Evolutionary conservation across 2,113 vertebrate species (phyloP).

Genomic region (Eretmodus cyanostictus): DNA sequence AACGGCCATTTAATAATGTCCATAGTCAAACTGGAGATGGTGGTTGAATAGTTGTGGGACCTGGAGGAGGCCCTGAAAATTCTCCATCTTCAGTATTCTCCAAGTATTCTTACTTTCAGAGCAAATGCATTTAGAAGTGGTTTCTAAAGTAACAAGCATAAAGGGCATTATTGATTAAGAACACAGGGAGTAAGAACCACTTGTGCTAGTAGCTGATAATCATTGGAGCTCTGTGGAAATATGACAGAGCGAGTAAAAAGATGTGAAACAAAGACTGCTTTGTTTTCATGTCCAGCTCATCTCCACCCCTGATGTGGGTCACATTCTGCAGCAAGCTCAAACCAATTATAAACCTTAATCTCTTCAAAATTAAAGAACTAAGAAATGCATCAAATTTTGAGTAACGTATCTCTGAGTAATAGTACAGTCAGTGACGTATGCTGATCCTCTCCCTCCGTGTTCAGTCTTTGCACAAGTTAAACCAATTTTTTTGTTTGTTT

Average conservation of each 20-base stretch:
- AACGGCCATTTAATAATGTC: neutral
- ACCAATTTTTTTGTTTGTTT: neutral
- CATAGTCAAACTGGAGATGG: neutral
- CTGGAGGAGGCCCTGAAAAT: neutral
- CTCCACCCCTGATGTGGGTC: neutral
- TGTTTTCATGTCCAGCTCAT: neutral
- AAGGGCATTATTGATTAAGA: rapidly evolving
- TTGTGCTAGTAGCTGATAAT: neutral
- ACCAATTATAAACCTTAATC: neutral
- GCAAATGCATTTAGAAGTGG: neutral
- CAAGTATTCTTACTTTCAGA: neutral
- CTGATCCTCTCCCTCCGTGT: neutral
- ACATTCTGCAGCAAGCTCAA: neutral
- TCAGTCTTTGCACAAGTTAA: neutral
- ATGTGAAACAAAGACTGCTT: constrained; percentile 5
- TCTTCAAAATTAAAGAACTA: neutral
- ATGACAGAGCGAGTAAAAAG: neutral
- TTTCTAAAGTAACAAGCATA: neutral
- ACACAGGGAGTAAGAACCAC: neutral
- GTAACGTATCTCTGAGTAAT: neutral
- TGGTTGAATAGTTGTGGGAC: neutral
- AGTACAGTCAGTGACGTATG: constrained; percentile 2
- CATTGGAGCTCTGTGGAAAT: neutral
- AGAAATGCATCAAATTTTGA: neutral
- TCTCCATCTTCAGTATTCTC: neutral